Base-by-base conservation (phyloP, 2,797 vertebrate species). In the Ctenosaura bakeri region DNA sequence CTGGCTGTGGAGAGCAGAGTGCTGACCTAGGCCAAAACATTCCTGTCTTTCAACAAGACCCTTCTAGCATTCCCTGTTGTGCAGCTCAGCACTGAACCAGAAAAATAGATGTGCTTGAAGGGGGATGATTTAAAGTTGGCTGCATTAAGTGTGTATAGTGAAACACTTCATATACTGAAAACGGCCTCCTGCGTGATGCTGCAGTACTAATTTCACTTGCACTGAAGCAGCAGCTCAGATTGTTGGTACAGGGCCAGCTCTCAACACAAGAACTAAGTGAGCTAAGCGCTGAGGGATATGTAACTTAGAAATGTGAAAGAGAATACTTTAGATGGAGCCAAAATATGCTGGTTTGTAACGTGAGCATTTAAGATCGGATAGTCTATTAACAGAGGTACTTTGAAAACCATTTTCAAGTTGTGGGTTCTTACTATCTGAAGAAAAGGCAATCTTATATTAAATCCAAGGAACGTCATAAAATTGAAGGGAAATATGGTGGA, bases 381-480 rank as follows among this genome's bases (percentile, higher is more conserved):
- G 8, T 32, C 10, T n/a, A 66, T 66, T 79, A 22, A 66, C 50
- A 79, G 6, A 22, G 8, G 69, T 74, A 86, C 52, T 69, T 56
- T 59, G 86, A 35, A 69, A 82, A 89, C 13, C 32, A 52, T 84
- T 89, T 78, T 56, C 66, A 69, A 66, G 52, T 52, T 38, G 20
- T 84, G 46, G 71, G 4, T 38, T 38, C 14, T 46, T 24, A 9
- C 52, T 32, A 35, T 83, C 3, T 74, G 50, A 32, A 46, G 46
- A 91, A 95, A 87, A 88, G 86, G 90, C 89, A 85, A 38, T 88
- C 38, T 91, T 90, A 32, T 0, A 0, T 86, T 6, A 90, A 94
- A 90, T 13, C 29, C 56, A 82, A 52, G 54, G 38, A 82, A 62
- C 6, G 50, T 35, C 26, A 13, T 73, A 69, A 54, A 69, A n/a